Percentiles rank a stretch among this genome's conserved stretches.
phyloP scores from a whole-genome alignment of 2,113 vertebrate species.

The Syngnathoides biaculeatus region DNA sequence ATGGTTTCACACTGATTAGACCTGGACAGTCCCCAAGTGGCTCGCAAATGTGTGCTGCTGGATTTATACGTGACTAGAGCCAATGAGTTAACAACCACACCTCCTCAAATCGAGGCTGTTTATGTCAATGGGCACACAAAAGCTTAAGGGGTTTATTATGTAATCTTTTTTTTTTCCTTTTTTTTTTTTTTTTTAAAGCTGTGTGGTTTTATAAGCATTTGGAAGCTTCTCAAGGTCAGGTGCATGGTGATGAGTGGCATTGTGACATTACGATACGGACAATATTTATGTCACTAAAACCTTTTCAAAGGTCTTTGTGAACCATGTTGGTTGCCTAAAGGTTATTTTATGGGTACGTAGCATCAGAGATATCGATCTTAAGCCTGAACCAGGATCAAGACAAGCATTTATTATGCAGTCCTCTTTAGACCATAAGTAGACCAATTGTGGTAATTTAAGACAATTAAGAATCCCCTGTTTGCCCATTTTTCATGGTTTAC shows the following conservation, averaged over 20 bases:
- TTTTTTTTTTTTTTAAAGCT: neutral
- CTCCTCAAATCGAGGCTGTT: conserved; percentile 16
- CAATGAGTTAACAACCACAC: conserved; percentile 23
- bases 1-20: conserved; percentile 41
- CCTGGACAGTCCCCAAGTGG: conserved; percentile 18
- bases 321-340: neutral
- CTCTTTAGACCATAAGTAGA: neutral
- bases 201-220: neutral
- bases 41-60: neutral
- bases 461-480: neutral
- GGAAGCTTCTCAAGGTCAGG: neutral
- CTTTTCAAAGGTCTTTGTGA: conserved; percentile 7
- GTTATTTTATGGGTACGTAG: neutral
- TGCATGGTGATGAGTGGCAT: conserved; percentile 4
- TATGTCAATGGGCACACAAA: conserved; percentile 2
- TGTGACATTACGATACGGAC: neutral
- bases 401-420: neutral
- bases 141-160: neutral
- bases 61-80: conserved; percentile 35
- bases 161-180: neutral
- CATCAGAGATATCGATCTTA: neutral
- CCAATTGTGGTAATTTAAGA: neutral
- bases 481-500: neutral
- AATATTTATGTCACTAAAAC: neutral
- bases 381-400: neutral